Evolutionary conservation across 2,888 invertebrate genomes (phyloP).

Genomic region (Cynaeus angustus): DNA sequence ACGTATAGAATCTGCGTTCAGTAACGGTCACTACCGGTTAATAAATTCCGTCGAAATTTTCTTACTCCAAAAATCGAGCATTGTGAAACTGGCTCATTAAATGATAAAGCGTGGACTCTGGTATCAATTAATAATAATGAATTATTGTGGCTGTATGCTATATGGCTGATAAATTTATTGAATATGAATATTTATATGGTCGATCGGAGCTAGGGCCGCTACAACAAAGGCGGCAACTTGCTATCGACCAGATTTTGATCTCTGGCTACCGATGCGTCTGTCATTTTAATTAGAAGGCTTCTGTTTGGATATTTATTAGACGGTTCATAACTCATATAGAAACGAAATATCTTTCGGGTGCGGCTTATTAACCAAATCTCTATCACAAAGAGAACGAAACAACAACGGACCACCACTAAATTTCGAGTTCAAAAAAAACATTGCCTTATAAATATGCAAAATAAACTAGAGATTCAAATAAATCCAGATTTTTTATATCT

Average conservation of each 20-base stretch:
- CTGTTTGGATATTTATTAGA: slow-evolving; percentile 60
- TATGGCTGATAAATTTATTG: slow-evolving; percentile 56
- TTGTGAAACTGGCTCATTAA: slow-evolving; percentile 45
- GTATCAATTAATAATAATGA: slow-evolving; percentile 53
- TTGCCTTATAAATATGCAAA: too few species aligned
- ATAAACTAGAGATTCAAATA: too few species aligned
- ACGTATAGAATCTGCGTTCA: slow-evolving; percentile 29
- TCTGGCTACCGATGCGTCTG: slow-evolving; percentile 55
- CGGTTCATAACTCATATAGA: slow-evolving; percentile 43
- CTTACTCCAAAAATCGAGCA: slow-evolving; percentile 21
- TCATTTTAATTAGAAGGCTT: slow-evolving; percentile 61
- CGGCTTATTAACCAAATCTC: slow-evolving; percentile 26
- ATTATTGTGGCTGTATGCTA: slow-evolving; percentile 40
- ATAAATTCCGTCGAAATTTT: slow-evolving; percentile 36
- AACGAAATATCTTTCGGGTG: slow-evolving; percentile 41
- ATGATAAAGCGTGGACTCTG: slow-evolving; percentile 47
- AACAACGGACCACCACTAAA: background rate
- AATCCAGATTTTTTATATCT: too few species aligned
- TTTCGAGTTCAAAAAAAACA: background rate
- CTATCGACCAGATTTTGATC: slow-evolving; percentile 55
- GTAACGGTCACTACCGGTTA: slow-evolving; percentile 28
- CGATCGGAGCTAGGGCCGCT: slow-evolving; percentile 45
- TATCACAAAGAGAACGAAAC: background rate
- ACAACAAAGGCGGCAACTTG: slow-evolving; percentile 49
- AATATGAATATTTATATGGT: slow-evolving; percentile 58